Conservation (phyloP, 2,888 invertebrate genomes). For the Ecliptopera silaceata region DNA sequence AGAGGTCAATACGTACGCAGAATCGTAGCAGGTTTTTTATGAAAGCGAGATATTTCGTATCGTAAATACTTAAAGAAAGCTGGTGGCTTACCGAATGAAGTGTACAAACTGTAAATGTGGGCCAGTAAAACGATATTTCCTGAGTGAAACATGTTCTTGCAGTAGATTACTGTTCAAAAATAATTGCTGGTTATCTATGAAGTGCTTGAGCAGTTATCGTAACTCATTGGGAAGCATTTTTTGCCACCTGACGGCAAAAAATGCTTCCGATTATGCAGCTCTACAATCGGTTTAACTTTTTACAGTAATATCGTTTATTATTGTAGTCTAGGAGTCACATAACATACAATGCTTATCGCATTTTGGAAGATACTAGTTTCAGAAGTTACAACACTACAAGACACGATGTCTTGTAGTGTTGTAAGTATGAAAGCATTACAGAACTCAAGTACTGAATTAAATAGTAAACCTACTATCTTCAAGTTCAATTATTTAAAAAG, state of each 20-base stretch:
- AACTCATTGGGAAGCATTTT: conserved; percentile 21
- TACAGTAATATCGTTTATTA: not conserved
- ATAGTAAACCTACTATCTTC: no score
- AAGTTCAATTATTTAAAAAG: no score
- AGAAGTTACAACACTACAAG: no score
- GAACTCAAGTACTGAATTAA: no score
- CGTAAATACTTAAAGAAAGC: not conserved
- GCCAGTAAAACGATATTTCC: conserved; percentile 22
- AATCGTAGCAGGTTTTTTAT: no score
- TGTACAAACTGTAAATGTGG: conserved; percentile 15
- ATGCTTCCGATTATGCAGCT: no score
- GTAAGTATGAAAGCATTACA: no score
- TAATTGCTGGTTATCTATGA: conserved; percentile 20
- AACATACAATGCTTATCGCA: not conserved
- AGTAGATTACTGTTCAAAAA: conserved; percentile 18
- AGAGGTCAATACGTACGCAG: no score
- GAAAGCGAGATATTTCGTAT: no score
- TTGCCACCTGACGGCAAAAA: conserved; percentile 15
- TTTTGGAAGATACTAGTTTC: no score
- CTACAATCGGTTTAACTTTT: conserved; percentile 5
- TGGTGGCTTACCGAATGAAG: conserved; percentile 14
- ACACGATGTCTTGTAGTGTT: no score
- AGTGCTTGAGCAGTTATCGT: conserved; percentile 18
- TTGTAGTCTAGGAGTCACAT: conserved; percentile 1
- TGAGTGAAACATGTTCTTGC: conserved; percentile 26